Percentiles rank a stretch among this genome's conserved stretches.
Conservation (phyloP, 2,888 invertebrate genomes). For the Tenthredo scrophulariae region DNA sequence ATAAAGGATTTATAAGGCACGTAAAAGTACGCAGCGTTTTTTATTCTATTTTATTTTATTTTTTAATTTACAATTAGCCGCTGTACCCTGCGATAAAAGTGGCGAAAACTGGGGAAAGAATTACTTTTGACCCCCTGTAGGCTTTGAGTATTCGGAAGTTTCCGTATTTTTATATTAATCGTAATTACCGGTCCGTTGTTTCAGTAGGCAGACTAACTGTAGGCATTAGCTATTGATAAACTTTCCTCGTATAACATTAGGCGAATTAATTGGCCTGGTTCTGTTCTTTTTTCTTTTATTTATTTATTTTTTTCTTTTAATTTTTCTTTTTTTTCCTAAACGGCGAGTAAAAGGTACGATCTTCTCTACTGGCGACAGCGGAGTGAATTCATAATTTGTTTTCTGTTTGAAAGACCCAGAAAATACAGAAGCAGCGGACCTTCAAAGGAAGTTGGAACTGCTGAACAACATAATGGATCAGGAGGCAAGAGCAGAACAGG, state of each 20-base stretch:
- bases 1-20: neutral
- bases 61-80: slow-evolving; percentile 21
- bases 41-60: neutral
- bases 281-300: neutral
- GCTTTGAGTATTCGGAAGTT: neutral
- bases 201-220: neutral
- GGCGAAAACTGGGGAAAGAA: neutral
- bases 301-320: neutral
- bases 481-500: slow-evolving; percentile 88
- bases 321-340: neutral
- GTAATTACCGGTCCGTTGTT: slow-evolving; percentile 21
- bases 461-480: slow-evolving; percentile 95
- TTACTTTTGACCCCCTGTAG: neutral
- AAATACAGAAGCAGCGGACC: slow-evolving; percentile 91
- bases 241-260: slow-evolving; percentile 19
- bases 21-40: neutral
- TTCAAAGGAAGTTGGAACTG: slow-evolving; percentile 94
- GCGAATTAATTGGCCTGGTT: slow-evolving; percentile 26
- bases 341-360: neutral
- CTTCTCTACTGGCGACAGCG: neutral
- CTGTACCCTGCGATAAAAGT: neutral
- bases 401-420: slow-evolving; percentile 87
- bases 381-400: slow-evolving; percentile 53
- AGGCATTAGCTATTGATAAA: slow-evolving; percentile 6
- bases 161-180: slow-evolving; percentile 3